A percentile compares a stretch with the other conserved stretches of the same genome.
Conservation (phyloP, 1,140 invertebrate genomes). For the Nephila pilipes region DNA sequence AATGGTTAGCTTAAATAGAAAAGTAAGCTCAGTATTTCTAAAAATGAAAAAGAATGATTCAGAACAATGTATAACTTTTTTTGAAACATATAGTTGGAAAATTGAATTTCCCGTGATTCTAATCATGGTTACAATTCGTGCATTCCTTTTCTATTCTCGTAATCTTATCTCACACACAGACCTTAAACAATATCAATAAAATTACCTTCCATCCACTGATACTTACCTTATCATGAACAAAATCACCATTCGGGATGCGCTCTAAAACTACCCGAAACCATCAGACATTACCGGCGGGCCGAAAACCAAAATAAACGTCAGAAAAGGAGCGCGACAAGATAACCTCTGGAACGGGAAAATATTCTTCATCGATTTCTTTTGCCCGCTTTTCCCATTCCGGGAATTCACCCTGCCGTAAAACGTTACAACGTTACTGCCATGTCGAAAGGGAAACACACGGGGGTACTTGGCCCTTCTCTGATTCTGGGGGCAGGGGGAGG, state of each 20-base stretch:
- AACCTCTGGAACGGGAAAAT: not conserved
- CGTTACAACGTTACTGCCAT: not conserved
- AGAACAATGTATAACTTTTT: too few species aligned
- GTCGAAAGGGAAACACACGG: not conserved
- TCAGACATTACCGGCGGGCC: not conserved
- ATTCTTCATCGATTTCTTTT: constrained; percentile 25
- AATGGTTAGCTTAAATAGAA: too few species aligned
- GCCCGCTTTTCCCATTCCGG: constrained; percentile 33
- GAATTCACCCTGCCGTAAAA: constrained; percentile 38
- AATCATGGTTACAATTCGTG: too few species aligned
- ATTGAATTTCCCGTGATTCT: too few species aligned
- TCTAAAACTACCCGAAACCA: not conserved
- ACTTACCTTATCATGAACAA: not conserved
- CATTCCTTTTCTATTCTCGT: too few species aligned
- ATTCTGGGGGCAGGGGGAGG: not conserved
- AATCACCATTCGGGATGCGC: not conserved
- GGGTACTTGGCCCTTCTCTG: not conserved
- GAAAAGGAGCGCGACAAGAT: not conserved
- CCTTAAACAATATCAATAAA: too few species aligned
- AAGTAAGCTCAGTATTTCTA: too few species aligned
- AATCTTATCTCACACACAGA: too few species aligned
- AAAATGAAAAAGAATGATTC: too few species aligned
- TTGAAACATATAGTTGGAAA: too few species aligned
- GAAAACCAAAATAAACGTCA: not conserved
- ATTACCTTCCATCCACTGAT: too few species aligned